phyloP scores from a whole-genome alignment of 2,113 vertebrate genomes.

The Mugil cephalus region DNA sequence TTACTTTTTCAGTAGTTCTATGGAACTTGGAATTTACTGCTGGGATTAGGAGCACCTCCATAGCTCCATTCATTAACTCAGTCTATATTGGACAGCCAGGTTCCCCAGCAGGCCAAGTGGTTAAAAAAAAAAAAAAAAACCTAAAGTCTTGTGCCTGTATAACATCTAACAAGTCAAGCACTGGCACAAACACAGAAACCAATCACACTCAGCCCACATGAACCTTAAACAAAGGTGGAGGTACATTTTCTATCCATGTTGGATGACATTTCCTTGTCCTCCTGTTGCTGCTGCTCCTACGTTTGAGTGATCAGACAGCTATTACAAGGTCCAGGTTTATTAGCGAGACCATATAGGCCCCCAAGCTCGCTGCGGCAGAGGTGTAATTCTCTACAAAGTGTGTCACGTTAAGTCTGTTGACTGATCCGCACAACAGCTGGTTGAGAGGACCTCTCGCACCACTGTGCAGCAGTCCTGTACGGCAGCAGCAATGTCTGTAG shows the following conservation, averaged over 20 bases:
- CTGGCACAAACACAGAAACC: slow-evolving; percentile 83
- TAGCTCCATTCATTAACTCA: slow-evolving; percentile 32
- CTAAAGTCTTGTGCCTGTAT: slow-evolving; percentile 45
- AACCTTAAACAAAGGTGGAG: slow-evolving; percentile 94
- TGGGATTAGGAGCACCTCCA: slow-evolving; percentile 1
- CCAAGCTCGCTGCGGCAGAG: slow-evolving; percentile 87
- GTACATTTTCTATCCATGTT: slow-evolving; percentile 87
- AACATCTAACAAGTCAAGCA: slow-evolving; percentile 72
- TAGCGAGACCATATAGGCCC: slow-evolving; percentile 92
- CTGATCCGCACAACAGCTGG: slow-evolving; percentile 96
- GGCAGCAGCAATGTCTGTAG: slow-evolving; percentile 88
- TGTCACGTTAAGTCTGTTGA: slow-evolving; percentile 93
- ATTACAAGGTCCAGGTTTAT: slow-evolving; percentile 93
- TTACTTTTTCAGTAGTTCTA: slow-evolving; percentile 4
- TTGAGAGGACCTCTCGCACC: slow-evolving; percentile 88
- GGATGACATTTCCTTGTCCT: slow-evolving; percentile 90
- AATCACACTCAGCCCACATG: slow-evolving; percentile 82
- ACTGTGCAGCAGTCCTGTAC: slow-evolving; percentile 88
- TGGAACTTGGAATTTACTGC: not conserved
- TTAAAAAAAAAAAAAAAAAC: slow-evolving; percentile 35
- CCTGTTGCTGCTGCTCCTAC: slow-evolving; percentile 86
- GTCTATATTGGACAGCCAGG: slow-evolving; percentile 10
- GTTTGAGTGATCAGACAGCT: slow-evolving; percentile 95
- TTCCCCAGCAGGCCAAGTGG: slow-evolving; percentile 10
- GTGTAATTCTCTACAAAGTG: slow-evolving; percentile 94